These are phyloP conservation scores for Hippocampus barbouri DNA, from an alignment of 2,113 vertebrate genomes.

Conservation along the genomic window DNA sequence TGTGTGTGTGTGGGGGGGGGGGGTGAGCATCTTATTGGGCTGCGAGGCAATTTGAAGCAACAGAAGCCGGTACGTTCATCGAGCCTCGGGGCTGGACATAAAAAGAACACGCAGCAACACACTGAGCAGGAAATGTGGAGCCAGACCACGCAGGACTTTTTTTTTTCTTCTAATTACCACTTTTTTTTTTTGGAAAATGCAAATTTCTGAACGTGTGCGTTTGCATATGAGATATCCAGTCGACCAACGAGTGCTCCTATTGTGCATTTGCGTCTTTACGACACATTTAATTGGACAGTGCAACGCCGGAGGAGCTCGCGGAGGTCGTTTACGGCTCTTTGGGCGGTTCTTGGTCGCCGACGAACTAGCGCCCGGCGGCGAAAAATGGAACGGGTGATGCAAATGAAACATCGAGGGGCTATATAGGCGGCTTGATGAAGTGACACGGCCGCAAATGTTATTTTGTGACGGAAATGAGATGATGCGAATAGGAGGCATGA, in stretches of 20 bases:
- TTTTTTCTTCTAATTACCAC: conserved; percentile 54
- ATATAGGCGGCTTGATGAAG: conserved; percentile 6
- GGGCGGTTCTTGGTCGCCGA: conserved; percentile 47
- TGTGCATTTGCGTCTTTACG: conserved; percentile 58
- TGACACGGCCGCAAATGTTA: background rate
- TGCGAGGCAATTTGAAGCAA: conserved; percentile 20
- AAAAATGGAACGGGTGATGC: conserved; percentile 10
- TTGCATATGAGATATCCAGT: background rate
- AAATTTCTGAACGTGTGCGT: background rate
- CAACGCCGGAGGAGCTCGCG: conserved; percentile 19
- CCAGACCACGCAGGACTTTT: conserved; percentile 35
- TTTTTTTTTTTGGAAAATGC: conserved; percentile 3
- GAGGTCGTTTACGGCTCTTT: conserved; percentile 24
- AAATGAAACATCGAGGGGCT: conserved; percentile 19
- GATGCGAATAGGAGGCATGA: conserved; percentile 18
- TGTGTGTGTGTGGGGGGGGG: conserved; percentile 10
- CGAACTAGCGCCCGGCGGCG: conserved; percentile 33
- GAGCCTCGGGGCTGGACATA: conserved; percentile 12
- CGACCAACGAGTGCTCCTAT: conserved; percentile 35
- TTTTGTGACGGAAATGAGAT: conserved; percentile 14
- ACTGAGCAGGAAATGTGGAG: conserved; percentile 15
- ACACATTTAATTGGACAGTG: conserved; percentile 54
- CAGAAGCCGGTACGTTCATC: conserved; percentile 20
- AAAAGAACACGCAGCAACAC: conserved; percentile 12
- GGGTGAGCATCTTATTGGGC: conserved; percentile 1